Conservation (phyloP, 2,797 vertebrate genomes). For the Sternarchorhynchus goeldii region DNA sequence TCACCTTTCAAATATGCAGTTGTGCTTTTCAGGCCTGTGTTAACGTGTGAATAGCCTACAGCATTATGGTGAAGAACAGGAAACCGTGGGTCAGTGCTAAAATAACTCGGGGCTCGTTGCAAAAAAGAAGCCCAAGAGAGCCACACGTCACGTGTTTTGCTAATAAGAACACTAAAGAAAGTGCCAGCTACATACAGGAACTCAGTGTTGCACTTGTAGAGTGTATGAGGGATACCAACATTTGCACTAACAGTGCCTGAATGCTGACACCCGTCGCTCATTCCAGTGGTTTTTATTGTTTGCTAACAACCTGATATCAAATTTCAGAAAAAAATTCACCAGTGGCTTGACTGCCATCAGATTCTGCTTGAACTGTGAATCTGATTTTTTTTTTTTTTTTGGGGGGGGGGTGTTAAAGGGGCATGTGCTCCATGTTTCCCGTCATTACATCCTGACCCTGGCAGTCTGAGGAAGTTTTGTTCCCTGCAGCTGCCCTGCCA, state of each 20-base stretch:
- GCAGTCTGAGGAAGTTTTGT: conserved; percentile 57
- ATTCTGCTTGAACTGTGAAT: neutral
- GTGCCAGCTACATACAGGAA: neutral
- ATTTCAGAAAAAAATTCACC: neutral
- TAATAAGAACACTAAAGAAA: neutral
- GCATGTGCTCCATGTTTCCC: neutral
- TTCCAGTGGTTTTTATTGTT: neutral
- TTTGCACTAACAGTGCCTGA: neutral
- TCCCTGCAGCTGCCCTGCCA: conserved; percentile 70
- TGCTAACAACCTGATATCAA: neutral
- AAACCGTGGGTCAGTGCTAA: conserved; percentile 30
- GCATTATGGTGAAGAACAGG: conserved; percentile 4
- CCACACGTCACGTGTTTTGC: conserved; percentile 6
- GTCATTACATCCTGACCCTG: neutral
- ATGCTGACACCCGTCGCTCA: neutral
- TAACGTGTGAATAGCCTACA: neutral
- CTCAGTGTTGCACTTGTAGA: neutral
- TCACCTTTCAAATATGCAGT: conserved; percentile 5
- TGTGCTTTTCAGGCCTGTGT: neutral
- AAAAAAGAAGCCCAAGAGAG: conserved; percentile 11
- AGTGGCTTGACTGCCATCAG: neutral
- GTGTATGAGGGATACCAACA: no score
- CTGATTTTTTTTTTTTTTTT: no score
- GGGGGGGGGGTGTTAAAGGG: neutral
- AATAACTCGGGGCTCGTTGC: conserved; percentile 27